Percentiles rank a stretch among this genome's conserved stretches.
phyloP scores from a whole-genome alignment of 1,140 invertebrate genomes.

The Habropoda laboriosa region DNA sequence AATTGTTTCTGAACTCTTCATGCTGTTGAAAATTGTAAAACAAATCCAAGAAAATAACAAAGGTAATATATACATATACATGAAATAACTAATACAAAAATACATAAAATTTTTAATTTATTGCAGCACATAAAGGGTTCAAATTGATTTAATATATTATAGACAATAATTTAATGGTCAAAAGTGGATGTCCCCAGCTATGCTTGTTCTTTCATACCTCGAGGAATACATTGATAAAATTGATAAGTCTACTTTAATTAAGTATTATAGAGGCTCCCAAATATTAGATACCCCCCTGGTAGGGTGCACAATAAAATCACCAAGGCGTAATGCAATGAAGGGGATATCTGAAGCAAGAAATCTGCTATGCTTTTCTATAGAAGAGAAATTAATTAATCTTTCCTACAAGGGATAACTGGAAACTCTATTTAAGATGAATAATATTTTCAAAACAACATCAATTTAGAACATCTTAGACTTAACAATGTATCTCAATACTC shows the following conservation, averaged over 20 bases:
- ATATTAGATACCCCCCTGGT: slow-evolving; percentile 32
- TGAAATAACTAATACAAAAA: not conserved
- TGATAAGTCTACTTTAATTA: slow-evolving; percentile 76
- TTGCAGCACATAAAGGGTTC: too few species aligned
- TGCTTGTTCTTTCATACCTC: not conserved
- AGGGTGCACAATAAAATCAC: slow-evolving; percentile 46
- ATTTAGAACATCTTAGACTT: not conserved
- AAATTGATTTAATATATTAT: too few species aligned
- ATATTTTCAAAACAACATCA: not conserved
- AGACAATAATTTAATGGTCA: not conserved
- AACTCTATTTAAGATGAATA: not conserved
- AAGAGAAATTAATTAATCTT: slow-evolving; percentile 14
- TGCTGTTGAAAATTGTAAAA: not conserved
- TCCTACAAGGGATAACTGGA: not conserved
- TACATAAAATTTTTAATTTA: not conserved
- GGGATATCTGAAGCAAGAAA: slow-evolving; percentile 32
- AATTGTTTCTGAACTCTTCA: not conserved
- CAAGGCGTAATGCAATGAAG: slow-evolving; percentile 40
- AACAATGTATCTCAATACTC: not conserved
- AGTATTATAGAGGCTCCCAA: slow-evolving; percentile 62
- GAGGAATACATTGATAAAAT: slow-evolving; percentile 67
- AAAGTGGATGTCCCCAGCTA: not conserved
- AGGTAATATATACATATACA: slow-evolving; percentile 31
- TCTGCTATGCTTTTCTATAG: slow-evolving; percentile 15
- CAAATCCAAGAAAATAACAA: slow-evolving; percentile 8